Percentiles rank a stretch among this genome's conserved stretches.
phyloP scores from a whole-genome alignment of 2,113 vertebrate genomes.

The Grallaria varia region DNA sequence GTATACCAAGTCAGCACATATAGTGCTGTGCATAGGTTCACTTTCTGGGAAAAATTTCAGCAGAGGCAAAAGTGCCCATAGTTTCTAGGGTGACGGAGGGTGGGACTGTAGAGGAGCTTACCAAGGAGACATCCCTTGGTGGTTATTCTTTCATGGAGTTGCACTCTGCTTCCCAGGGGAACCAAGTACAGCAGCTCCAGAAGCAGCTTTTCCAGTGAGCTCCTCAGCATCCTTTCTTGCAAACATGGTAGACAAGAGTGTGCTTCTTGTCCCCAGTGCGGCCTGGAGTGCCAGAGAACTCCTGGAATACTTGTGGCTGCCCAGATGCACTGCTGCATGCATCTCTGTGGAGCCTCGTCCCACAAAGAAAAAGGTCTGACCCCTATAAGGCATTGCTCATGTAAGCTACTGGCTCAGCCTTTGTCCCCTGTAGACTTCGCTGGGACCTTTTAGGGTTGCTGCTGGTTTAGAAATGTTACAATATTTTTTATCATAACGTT shows the following conservation, averaged over 20 bases:
- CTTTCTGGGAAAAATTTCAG: not conserved
- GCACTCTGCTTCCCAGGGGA: not conserved
- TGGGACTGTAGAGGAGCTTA: not conserved
- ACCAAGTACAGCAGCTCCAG: not conserved
- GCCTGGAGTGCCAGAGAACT: not conserved
- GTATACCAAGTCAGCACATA: not conserved
- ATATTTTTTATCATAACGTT: not conserved
- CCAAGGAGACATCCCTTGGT: not conserved
- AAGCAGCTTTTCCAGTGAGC: not conserved
- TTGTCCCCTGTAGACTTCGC: not conserved
- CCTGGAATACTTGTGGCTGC: not conserved
- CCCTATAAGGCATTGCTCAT: not conserved
- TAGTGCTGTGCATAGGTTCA: not conserved
- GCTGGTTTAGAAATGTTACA: not conserved
- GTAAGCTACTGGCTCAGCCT: not conserved
- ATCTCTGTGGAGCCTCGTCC: not conserved
- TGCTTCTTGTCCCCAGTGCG: not conserved
- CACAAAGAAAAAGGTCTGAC: not conserved
- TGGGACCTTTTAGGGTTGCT: not conserved
- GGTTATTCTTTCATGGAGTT: not conserved
- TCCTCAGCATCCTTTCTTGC: not conserved
- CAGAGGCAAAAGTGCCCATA: not conserved
- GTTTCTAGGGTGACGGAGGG: not conserved
- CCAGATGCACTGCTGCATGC: not conserved
- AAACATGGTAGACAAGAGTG: accelerated